A percentile compares a stretch with the other conserved stretches of the same genome.
Conservation (phyloP, 2,888 invertebrate species). For the Glyphotaelius pellucidus region DNA sequence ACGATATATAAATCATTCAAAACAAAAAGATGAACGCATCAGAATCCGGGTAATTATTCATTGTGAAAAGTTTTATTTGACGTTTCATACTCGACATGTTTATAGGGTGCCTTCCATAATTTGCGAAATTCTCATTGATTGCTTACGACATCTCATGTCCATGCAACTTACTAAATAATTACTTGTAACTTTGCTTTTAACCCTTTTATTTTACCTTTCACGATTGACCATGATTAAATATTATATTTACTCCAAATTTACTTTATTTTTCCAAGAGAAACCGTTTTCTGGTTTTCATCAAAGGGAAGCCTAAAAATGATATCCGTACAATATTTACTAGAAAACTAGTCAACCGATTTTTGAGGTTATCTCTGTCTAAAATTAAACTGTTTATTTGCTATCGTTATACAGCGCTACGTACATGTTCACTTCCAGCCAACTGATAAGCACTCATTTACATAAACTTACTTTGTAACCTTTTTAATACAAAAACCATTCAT, state of each 20-base stretch:
- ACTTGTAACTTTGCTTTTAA: background rate
- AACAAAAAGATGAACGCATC: conserved; percentile 83
- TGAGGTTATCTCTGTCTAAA: background rate
- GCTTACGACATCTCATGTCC: background rate
- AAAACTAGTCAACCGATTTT: background rate
- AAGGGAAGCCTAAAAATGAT: background rate
- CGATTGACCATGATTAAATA: background rate
- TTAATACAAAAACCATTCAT: background rate
- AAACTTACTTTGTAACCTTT: background rate
- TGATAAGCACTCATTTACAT: background rate
- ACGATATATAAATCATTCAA: conserved; percentile 15
- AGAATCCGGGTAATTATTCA: conserved; percentile 84
- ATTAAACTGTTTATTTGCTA: background rate
- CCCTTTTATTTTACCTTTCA: background rate
- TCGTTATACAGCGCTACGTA: background rate
- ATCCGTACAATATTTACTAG: background rate
- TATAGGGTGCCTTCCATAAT: conserved; percentile 9
- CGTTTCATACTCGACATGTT: conserved; percentile 23
- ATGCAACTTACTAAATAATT: background rate
- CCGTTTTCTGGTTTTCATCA: background rate
- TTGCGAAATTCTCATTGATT: conserved; percentile 5
- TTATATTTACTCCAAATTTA: background rate
- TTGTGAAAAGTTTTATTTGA: conserved; percentile 42
- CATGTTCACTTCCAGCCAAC: background rate
- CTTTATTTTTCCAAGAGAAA: background rate